Evolutionary conservation across 1,140 invertebrate species (phyloP), one percentile per base, ranked within the genome.

Genomic region (Listronotus oregonensis): DNA sequence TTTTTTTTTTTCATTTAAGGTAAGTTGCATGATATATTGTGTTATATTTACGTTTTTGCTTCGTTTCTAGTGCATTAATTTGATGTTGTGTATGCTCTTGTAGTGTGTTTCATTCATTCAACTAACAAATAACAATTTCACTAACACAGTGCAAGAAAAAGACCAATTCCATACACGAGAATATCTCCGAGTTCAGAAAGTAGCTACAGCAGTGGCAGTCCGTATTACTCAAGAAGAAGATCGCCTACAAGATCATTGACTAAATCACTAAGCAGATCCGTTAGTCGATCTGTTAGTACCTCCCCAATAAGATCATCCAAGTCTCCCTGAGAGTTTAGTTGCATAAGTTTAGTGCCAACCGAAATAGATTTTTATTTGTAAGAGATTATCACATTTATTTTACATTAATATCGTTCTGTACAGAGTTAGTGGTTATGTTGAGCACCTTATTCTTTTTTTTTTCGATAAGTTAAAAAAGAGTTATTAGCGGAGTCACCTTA

Each of bases 101-200:
- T 31, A 17, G 7, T 42, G 18, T 54, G 27, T n/a, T 27, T 27
- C 21, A 27, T 27, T 27, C 21, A 27, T 27, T 27, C 31, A 46
- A 34, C 42, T 66, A 65, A 65, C 34, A n/a, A 37, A 37, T 43
- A 50, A 69, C 39, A 61, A 64, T 64, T 50, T 51, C 47, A 70
- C 67, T 68, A 73, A 85, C 85, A 73, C 83, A 95, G 93, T 80
- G 93, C 93, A 65, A 86, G 93, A 71, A 95, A 95, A 81, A 84
- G 92, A 58, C 93, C 93, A 39, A 92, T 95, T 73, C 92, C 92
- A 50, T 95, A 95, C 83, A 90, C 93, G 72, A 85, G 92, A 71
- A 89, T 90, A 56, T 89, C 90, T 15, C 89, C 90, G 11, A 87
- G 90, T 7, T 86, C 90, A 58, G 88, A 88, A 42, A 88, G 86